phyloP scores from a whole-genome alignment of 2,888 invertebrate species.

The Melanotus villosus region DNA sequence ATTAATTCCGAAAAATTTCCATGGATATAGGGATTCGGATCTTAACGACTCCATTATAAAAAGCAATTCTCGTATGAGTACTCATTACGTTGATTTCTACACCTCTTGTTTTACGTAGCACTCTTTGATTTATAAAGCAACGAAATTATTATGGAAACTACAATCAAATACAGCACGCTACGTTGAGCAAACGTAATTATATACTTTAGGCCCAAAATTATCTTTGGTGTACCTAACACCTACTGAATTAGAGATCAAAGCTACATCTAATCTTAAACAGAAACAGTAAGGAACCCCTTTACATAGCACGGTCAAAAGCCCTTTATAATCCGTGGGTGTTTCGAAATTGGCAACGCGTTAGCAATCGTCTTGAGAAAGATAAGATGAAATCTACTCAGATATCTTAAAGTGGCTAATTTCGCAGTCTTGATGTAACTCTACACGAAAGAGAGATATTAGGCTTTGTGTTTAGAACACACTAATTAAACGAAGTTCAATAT shows the following conservation, averaged over 20 bases:
- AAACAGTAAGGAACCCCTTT: slow-evolving; percentile 11
- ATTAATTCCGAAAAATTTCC: slow-evolving; percentile 1
- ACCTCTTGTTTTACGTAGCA: no score
- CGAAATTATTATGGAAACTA: no score
- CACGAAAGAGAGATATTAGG: background rate
- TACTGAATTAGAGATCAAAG: slow-evolving; percentile 11
- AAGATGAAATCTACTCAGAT: slow-evolving; percentile 4
- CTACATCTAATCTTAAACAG: background rate
- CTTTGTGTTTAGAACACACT: background rate
- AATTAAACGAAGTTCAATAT: background rate
- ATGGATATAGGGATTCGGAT: background rate
- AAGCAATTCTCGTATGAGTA: background rate
- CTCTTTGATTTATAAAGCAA: no score
- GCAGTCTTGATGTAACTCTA: background rate
- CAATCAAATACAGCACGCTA: no score
- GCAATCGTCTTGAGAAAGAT: background rate
- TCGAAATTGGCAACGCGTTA: slow-evolving; percentile 19
- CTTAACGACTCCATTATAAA: background rate
- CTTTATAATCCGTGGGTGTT: slow-evolving; percentile 14
- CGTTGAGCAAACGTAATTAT: no score
- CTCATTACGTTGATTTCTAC: no score
- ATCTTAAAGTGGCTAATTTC: slow-evolving; percentile 7
- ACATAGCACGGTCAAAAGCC: slow-evolving; percentile 18
- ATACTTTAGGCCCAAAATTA: no score
- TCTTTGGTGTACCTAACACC: slow-evolving; percentile 3